These are phyloP conservation scores for Ciconia stormi DNA, from an alignment of 2,113 vertebrate species.

Conservation along the genomic window DNA sequence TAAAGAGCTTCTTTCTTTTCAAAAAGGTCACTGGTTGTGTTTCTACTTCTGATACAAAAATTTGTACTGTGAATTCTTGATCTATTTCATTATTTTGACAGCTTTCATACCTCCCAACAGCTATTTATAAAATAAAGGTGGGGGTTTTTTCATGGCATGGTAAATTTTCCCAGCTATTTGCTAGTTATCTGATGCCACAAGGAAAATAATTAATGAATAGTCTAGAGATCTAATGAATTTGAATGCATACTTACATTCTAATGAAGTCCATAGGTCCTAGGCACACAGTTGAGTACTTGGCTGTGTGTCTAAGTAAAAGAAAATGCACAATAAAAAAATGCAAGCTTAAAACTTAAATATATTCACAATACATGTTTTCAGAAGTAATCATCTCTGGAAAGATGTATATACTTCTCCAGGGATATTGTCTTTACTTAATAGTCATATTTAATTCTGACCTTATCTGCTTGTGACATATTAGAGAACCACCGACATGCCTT, in stretches of 20 bases:
- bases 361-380: not conserved
- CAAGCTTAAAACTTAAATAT: not conserved
- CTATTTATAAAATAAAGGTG: not conserved
- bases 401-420: not conserved
- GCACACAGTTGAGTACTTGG: not conserved
- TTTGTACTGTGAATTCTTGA: not conserved
- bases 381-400: not conserved
- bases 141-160: not conserved
- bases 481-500: not conserved
- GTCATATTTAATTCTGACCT: not conserved
- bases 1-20: conserved; percentile 9
- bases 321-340: not conserved
- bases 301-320: not conserved
- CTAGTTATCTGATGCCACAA: not conserved
- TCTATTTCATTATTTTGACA: conserved; percentile 20
- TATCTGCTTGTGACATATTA: not conserved
- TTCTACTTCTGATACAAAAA: not conserved
- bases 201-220: conserved; percentile 13
- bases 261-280: not conserved
- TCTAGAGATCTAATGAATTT: not conserved
- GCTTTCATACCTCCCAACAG: not conserved
- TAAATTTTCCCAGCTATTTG: conserved; percentile 11
- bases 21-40: not conserved
- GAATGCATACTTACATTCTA: not conserved
- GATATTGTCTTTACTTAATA: not conserved